phyloP scores from a whole-genome alignment of 2,113 vertebrate species.

The Erythrolamprus reginae region DNA sequence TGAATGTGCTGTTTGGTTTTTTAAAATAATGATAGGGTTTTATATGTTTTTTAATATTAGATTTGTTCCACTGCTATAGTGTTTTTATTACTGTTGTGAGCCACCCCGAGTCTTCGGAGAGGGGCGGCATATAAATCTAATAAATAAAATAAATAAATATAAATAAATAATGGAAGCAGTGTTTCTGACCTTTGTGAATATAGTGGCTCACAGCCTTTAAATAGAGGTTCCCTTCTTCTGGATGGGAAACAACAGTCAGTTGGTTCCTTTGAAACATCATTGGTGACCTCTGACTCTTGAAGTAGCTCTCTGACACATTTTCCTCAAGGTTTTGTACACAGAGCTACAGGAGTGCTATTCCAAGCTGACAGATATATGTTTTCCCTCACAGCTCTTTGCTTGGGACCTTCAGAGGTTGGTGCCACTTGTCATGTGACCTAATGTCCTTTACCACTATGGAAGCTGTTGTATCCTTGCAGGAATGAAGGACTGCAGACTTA shows the following conservation, averaged over 20 bases:
- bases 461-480: too few species aligned
- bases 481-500: too few species aligned
- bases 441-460: background rate
- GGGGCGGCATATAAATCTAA: too few species aligned
- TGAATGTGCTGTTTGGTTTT: too few species aligned
- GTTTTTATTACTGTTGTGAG: too few species aligned
- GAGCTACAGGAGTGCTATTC: background rate
- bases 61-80: too few species aligned
- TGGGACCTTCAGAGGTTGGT: conserved; percentile 18
- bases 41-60: too few species aligned
- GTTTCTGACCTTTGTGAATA: background rate
- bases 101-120: too few species aligned
- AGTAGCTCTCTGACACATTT: conserved; percentile 11
- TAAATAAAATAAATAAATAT: too few species aligned
- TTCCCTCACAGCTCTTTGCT: conserved; percentile 15
- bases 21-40: too few species aligned
- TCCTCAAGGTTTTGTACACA: conserved; percentile 16
- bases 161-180: too few species aligned
- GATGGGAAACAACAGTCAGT: background rate
- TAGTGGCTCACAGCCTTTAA: background rate
- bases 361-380: background rate
- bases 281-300: conserved; percentile 4
- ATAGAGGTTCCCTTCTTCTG: background rate
- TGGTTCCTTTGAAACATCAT: conserved; percentile 9
- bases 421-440: conserved; percentile 25